Evolutionary conservation across 2,113 vertebrate genomes (phyloP), one percentile per base, ranked within the genome.

Genomic region (Thalassoma bifasciatum): DNA sequence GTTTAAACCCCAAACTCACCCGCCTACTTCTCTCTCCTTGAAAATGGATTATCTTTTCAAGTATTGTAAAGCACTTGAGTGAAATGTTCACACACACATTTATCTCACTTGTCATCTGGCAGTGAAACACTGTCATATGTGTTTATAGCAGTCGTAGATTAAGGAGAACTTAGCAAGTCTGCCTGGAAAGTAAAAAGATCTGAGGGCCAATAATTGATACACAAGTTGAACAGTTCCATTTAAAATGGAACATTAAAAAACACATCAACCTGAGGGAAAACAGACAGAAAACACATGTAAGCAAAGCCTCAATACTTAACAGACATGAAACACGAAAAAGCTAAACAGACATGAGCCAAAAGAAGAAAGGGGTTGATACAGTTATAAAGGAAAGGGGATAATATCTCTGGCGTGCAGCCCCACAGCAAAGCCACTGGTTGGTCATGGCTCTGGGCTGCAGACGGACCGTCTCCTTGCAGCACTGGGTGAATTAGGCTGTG

Each of bases 401-500:
- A 89, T 89, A 81, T 88, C 66, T 86, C 77, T 88, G 84, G 88
- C 82, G 36, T 68, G 57, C 56, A 72, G 80, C 84, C 81, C 62
- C 70, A 67, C 57, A 87, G 64, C 86, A 79, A 91, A 88, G 72
- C 84, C 85, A 88, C 84, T 87, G 88, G 84, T 85, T 91, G 92
- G 86, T 82, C 80, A 86, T 91, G 88, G 90, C 83, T 89, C 82
- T 83, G 79, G 89, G 86, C 86, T 88, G 88, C 76, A 92, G 91
- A 92, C 91, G 89, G 89, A 72, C 86, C 79, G 89, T 93, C 88
- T 93, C 90, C 88, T 81, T 58, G 26, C 82, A 80, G 75, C 70
- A 62, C 87, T 79, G 81, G 62, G 74, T 89, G 83, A 90, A 91
- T 93, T 90, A 93, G 85, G 79, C 86, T 93, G 92, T 84, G 92